phyloP scores from a whole-genome alignment of 2,113 vertebrate species.

The Nipponia nippon region DNA sequence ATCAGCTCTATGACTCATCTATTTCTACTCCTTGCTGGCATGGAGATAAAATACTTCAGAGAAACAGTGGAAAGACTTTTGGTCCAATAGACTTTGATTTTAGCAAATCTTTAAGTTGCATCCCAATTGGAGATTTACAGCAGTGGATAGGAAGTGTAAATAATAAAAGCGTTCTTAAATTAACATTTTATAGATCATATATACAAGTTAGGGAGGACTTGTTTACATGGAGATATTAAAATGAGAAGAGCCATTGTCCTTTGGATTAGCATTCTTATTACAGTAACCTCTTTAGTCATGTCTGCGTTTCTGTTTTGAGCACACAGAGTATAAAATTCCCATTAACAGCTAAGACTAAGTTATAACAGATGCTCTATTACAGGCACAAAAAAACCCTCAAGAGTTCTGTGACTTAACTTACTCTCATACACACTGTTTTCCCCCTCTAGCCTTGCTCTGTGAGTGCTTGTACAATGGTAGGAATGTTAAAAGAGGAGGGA shows the following conservation, averaged over 20 bases:
- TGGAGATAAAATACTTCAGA: neutral
- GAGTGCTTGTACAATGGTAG: neutral
- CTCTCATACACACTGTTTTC: neutral
- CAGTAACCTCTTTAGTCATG: neutral
- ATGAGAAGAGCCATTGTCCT: neutral
- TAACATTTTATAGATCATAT: neutral
- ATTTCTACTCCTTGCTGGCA: slow-evolving; percentile 31
- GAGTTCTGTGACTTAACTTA: neutral
- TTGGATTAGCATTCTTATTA: neutral
- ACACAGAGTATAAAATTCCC: neutral
- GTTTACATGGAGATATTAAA: neutral
- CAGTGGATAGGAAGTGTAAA: neutral
- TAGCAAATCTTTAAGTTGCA: neutral
- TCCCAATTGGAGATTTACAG: neutral
- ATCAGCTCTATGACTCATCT: slow-evolving; percentile 16
- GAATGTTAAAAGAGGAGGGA: neutral
- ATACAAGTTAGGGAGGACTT: neutral
- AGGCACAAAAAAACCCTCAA: neutral
- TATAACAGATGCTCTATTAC: neutral
- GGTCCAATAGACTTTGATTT: neutral
- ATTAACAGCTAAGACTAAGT: neutral
- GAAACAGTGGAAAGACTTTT: slow-evolving; percentile 1
- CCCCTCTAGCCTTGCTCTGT: neutral
- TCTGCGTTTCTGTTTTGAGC: neutral
- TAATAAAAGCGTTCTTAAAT: neutral